A percentile compares a stretch with the other conserved stretches of the same genome.
Conservation (phyloP, 2,113 vertebrate species). For the Entosphenus tridentatus region DNA sequence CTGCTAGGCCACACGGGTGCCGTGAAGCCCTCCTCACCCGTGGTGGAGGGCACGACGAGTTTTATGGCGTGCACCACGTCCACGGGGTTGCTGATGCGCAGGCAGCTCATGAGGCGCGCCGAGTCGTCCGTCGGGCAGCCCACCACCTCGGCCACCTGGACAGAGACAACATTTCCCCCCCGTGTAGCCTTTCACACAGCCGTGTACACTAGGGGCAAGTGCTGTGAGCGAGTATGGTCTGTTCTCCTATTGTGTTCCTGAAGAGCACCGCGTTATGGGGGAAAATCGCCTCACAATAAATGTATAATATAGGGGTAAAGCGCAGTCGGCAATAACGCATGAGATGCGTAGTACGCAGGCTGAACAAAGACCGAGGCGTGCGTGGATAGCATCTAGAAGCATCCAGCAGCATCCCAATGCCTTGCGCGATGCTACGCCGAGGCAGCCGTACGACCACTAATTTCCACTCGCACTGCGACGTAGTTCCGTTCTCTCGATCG, state of each 20-base stretch:
- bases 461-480: no score
- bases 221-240: neutral
- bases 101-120: slow-evolving; percentile 26
- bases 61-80: slow-evolving; percentile 33
- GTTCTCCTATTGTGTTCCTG: no score
- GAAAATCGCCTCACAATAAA: no score
- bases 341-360: no score
- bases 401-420: no score
- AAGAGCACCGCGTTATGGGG: no score
- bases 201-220: no score
- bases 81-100: slow-evolving; percentile 30
- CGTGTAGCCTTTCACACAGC: neutral
- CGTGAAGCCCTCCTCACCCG: neutral
- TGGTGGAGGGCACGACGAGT: neutral
- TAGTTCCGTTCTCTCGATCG: no score
- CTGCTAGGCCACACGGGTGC: neutral
- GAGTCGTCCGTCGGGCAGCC: slow-evolving; percentile 33
- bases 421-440: no score
- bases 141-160: slow-evolving; percentile 39
- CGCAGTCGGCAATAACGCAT: no score
- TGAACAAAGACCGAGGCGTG: neutral
- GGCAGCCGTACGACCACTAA: no score
- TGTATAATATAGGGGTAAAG: no score
- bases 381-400: neutral
- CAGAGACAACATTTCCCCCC: neutral